Percentiles rank a stretch among this genome's conserved stretches.
Evolutionary conservation across 2,797 vertebrate genomes (phyloP).

Genomic region (Mormyrus proboscirostris): DNA sequence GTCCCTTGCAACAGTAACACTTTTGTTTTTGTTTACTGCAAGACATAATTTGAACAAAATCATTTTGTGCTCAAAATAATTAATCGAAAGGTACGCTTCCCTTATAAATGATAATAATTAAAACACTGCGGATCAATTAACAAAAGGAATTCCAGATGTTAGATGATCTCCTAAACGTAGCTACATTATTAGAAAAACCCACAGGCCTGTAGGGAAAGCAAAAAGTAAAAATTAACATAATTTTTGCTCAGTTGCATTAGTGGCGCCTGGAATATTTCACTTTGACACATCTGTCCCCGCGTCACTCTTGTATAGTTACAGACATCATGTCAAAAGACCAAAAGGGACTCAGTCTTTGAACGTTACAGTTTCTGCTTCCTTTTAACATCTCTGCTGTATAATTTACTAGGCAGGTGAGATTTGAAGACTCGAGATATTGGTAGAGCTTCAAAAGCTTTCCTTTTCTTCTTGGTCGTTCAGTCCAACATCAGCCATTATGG

Average conservation of each 20-base stretch:
- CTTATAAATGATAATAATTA: not conserved
- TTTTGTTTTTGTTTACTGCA: not conserved
- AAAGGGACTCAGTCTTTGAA: not conserved
- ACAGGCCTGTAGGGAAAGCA: not conserved
- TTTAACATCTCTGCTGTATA: not conserved
- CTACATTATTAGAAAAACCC: not conserved
- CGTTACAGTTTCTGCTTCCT: not conserved
- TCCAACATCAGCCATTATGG: constrained; percentile 6
- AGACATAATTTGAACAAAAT: not conserved
- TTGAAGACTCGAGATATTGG: not conserved
- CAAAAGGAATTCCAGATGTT: not conserved
- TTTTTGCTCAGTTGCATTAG: not conserved
- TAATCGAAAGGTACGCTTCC: not conserved
- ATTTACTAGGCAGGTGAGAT: constrained; percentile 7
- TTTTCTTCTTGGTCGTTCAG: not conserved
- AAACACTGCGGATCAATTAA: not conserved
- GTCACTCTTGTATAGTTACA: not conserved
- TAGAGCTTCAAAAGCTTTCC: not conserved
- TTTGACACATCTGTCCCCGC: not conserved
- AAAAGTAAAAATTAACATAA: not conserved
- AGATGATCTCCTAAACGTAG: not conserved
- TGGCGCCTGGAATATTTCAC: not conserved
- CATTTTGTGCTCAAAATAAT: not conserved
- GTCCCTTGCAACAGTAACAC: not conserved
- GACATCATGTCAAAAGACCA: not conserved